A percentile compares a stretch with the other conserved stretches of the same genome.
Conservation (phyloP, 1,140 invertebrate genomes). For the Streblospio benedicti region DNA sequence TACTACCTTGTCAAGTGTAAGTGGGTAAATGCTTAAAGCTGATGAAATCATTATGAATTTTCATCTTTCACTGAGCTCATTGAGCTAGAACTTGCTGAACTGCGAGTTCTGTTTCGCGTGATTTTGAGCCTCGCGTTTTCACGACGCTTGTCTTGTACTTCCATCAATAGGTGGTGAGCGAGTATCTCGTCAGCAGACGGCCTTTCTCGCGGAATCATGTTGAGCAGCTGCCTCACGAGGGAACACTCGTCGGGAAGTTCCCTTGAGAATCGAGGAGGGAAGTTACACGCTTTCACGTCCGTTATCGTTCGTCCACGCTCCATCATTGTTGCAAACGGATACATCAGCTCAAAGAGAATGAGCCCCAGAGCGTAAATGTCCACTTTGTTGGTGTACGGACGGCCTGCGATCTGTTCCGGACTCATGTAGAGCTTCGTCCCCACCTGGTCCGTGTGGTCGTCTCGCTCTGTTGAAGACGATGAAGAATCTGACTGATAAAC, state of each 20-base stretch:
- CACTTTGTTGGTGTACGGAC: constrained; percentile 83
- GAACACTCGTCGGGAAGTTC: constrained; percentile 62
- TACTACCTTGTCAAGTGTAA: too few species aligned
- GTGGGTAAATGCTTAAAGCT: too few species aligned
- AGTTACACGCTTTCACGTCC: constrained; percentile 57
- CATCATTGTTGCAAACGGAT: constrained; percentile 81
- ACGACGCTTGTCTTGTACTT: too few species aligned
- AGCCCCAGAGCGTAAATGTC: constrained; percentile 93
- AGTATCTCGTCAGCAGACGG: too few species aligned
- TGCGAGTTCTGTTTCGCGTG: too few species aligned
- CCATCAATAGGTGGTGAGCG: too few species aligned
- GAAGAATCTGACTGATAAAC: constrained; percentile 54
- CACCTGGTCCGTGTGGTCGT: constrained; percentile 59
- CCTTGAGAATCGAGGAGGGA: constrained; percentile 60
- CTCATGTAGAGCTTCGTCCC: constrained; percentile 96
- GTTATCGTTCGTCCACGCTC: constrained; percentile 60
- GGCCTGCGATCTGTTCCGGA: constrained; percentile 75
- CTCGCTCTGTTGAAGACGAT: constrained; percentile 4
- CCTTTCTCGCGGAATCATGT: too few species aligned
- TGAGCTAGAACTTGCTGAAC: too few species aligned
- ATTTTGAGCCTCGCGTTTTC: too few species aligned
- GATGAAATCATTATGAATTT: too few species aligned
- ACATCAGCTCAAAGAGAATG: constrained; percentile 84
- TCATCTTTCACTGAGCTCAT: too few species aligned
- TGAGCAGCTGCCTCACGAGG: too few species aligned